Evolutionary conservation across 2,113 vertebrate genomes (phyloP), one percentile per base, ranked within the genome.

Genomic region (Camelus bactrianus): DNA sequence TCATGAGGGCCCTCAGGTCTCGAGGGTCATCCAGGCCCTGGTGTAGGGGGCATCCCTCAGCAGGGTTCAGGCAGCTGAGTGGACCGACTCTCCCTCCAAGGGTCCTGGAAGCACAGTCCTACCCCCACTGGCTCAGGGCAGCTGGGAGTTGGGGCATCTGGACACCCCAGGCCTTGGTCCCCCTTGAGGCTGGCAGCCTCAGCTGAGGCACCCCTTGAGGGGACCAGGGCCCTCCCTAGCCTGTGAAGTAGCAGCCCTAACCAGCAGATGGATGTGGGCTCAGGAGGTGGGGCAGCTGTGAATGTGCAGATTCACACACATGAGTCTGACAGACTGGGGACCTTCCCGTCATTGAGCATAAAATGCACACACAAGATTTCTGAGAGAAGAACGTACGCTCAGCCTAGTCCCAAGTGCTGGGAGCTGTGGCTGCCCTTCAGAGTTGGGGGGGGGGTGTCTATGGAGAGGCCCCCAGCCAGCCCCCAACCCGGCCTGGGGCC

Each of bases 321-420:
- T 46, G 91, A 93, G 67, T 75, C 97, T 82, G 92, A 89, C 1
- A 42, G 32, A 73, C 52, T 79, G 11, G 62, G 85, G 62, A 88
- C 84, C 42, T 64, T 84, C 73, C 77, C 79, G 86, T 94, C 46
- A n/a, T 42, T 69, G 79, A 72, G 8, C 62, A 0, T 42, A 81
- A 52, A 70, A n/a, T 0, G 7, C 30, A 3, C 0, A 19, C 13
- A 2, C 3, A 0, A 30, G 77, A 88, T 91, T 92, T 87, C 96
- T 88, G 0, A 0, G 67, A 58, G 81, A 28, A 50, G 24, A 46
- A 52, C 35, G 88, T 58, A 19, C 69, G n/a, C 26, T 70, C 6
- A 64, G 94, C 80, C 12, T 62, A 28, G 95, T 76, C 64, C 19
- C 26, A 24, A 65, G 52, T 26, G n/a, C 76, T 0, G n/a, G 72